Conservation (phyloP, 2,888 invertebrate species). For the Drosophila cognata region DNA sequence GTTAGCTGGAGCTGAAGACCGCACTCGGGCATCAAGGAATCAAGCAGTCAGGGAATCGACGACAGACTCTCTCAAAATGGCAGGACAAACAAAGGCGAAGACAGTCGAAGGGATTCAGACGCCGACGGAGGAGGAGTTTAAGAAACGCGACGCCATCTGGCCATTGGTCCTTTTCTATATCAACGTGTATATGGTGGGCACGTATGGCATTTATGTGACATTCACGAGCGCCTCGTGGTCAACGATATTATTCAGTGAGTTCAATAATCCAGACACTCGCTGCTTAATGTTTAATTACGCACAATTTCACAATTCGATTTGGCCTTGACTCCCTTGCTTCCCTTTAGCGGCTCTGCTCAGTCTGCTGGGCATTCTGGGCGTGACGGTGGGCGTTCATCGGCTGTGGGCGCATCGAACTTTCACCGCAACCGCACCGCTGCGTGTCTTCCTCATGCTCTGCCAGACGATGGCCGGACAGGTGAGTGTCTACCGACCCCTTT, state of each 20-base stretch:
- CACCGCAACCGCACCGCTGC: constrained; percentile 89
- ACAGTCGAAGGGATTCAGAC: constrained; percentile 11
- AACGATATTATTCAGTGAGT: constrained; percentile 89
- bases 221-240: constrained; percentile 87
- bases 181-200: constrained; percentile 89
- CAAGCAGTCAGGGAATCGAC: background rate
- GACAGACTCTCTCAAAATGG: constrained; percentile 6
- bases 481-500: constrained; percentile 72
- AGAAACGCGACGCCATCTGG: constrained; percentile 89
- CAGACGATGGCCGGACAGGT: constrained; percentile 96
- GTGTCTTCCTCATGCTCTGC: constrained; percentile 91
- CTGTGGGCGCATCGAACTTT: constrained; percentile 96
- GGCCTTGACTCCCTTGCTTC: background rate
- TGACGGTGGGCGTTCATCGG: constrained; percentile 96
- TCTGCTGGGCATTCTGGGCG: constrained; percentile 89
- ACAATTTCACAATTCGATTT: background rate
- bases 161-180: constrained; percentile 90
- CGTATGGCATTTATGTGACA: constrained; percentile 88
- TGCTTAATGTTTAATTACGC: constrained; percentile 5
- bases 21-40: background rate
- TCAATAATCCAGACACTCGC: constrained; percentile 25
- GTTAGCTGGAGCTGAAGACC: constrained; percentile 13
- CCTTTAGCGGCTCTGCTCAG: constrained; percentile 87
- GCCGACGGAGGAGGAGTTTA: constrained; percentile 27
- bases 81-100: constrained; percentile 9